Conservation (phyloP, 2,113 vertebrate species). For the Carollia perspicillata region DNA sequence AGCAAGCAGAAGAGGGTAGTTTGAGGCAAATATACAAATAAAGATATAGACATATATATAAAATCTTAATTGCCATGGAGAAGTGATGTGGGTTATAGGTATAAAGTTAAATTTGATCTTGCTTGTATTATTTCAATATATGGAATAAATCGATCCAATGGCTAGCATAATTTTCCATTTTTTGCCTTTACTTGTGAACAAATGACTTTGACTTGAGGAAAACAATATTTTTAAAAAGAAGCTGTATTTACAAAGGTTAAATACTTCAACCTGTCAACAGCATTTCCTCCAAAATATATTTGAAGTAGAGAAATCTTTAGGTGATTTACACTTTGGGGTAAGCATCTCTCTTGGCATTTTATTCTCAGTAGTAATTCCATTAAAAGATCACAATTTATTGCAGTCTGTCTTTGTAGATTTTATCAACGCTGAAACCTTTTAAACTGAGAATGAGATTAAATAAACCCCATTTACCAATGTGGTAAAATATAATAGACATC, state of each 20-base stretch:
- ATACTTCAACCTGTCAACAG: slow-evolving; percentile 45
- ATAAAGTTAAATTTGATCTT: background rate
- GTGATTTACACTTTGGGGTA: slow-evolving; percentile 41
- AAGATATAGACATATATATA: no score
- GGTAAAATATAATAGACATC: slow-evolving; percentile 82
- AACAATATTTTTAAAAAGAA: slow-evolving; percentile 28
- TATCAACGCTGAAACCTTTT: slow-evolving; percentile 82
- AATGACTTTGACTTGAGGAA: slow-evolving; percentile 29
- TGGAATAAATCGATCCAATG: background rate
- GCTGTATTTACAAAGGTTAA: slow-evolving; percentile 47
- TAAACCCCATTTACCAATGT: slow-evolving; percentile 79
- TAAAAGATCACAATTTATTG: slow-evolving; percentile 80
- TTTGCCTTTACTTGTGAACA: background rate
- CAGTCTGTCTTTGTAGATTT: slow-evolving; percentile 77
- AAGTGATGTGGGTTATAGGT: background rate
- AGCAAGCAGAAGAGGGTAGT: background rate
- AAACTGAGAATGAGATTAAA: slow-evolving; percentile 79
- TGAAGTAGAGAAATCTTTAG: slow-evolving; percentile 44
- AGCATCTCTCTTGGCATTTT: slow-evolving; percentile 62
- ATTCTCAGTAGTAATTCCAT: slow-evolving; percentile 77
- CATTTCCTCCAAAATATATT: slow-evolving; percentile 42
- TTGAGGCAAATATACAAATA: background rate
- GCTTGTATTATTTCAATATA: background rate
- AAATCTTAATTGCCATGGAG: background rate
- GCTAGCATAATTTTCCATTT: background rate